Evolutionary conservation across 2,113 vertebrate species (phyloP).

Genomic region (Rhagologus leucostigma): DNA sequence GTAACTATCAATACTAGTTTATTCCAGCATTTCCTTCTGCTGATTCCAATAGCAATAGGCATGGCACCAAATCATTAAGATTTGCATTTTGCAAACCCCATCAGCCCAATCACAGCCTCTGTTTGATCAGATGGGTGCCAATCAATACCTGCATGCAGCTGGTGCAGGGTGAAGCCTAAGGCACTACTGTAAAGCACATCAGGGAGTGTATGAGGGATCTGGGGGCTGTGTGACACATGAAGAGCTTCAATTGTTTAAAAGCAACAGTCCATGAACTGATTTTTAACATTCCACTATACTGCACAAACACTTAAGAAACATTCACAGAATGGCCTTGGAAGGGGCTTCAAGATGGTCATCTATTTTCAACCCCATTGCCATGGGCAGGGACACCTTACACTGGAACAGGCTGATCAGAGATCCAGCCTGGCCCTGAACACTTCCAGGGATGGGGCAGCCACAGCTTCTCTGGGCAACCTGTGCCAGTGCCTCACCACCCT

Average conservation of each 20-base stretch:
- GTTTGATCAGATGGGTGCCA: not conserved
- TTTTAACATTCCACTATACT: not conserved
- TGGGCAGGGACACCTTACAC: not conserved
- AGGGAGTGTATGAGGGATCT: accelerated
- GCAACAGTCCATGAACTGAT: not conserved
- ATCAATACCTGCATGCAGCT: accelerated
- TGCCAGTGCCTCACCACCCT: not conserved
- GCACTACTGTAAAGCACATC: not conserved
- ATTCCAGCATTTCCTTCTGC: not conserved
- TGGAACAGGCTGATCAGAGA: too few species aligned
- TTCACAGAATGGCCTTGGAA: not conserved
- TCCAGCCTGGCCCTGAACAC: not conserved
- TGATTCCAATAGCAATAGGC: not conserved
- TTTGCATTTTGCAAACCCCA: not conserved
- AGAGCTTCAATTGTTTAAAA: not conserved
- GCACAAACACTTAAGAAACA: not conserved
- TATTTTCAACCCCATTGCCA: not conserved
- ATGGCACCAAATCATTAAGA: not conserved
- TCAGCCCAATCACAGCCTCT: not conserved
- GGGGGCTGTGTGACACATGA: not conserved
- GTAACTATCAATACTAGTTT: not conserved
- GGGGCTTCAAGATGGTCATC: not conserved
- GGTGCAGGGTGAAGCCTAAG: not conserved
- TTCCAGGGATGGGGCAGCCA: not conserved
- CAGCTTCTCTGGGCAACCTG: not conserved